Percentiles rank a stretch among this genome's conserved stretches.
phyloP scores from a whole-genome alignment of 53 echinoderm and acorn worm species.

The Arbacia lixula region DNA sequence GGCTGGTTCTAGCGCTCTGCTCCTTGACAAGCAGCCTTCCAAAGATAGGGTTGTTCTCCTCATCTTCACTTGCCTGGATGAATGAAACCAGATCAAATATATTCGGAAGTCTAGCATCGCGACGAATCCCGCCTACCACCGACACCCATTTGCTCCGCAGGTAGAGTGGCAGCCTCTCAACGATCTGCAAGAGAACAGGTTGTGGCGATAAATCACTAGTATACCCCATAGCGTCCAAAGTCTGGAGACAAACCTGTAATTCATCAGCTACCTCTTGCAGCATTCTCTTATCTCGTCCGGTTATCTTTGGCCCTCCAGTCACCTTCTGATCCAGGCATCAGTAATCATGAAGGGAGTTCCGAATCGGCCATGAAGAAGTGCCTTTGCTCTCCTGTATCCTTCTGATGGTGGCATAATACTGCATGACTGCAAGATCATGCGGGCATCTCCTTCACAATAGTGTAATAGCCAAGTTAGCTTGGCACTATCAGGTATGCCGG shows the following conservation, averaged over 20 bases:
- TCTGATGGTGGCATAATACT: slow-evolving; percentile 43
- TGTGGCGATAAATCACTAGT: slow-evolving; percentile 45
- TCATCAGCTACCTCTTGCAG: slow-evolving; percentile 63
- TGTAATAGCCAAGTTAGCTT: slow-evolving; percentile 62
- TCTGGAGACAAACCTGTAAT: slow-evolving; percentile 35
- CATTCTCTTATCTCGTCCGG: slow-evolving; percentile 2
- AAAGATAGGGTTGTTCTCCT: background rate
- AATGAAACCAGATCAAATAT: slow-evolving; percentile 7
- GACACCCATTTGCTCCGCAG: slow-evolving; percentile 8
- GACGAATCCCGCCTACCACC: background rate
- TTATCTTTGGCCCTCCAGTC: slow-evolving; percentile 38
- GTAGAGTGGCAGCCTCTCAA: slow-evolving; percentile 55
- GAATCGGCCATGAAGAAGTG: no score
- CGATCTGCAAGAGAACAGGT: slow-evolving; percentile 19
- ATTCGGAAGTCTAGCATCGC: background rate
- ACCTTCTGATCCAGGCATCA: slow-evolving; percentile 64
- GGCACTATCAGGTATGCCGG: slow-evolving; percentile 35
- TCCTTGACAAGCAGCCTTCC: background rate
- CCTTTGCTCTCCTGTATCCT: slow-evolving; percentile 57
- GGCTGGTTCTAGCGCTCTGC: background rate
- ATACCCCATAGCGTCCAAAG: slow-evolving; percentile 68
- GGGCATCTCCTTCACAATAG: slow-evolving; percentile 60
- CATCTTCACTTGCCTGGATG: no score
- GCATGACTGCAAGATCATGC: slow-evolving; percentile 57
- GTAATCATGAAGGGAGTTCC: no score